Evolutionary conservation across 2,797 vertebrate genomes (phyloP), one percentile per base, ranked within the genome.

Genomic region (Astyanax mexicanus): DNA sequence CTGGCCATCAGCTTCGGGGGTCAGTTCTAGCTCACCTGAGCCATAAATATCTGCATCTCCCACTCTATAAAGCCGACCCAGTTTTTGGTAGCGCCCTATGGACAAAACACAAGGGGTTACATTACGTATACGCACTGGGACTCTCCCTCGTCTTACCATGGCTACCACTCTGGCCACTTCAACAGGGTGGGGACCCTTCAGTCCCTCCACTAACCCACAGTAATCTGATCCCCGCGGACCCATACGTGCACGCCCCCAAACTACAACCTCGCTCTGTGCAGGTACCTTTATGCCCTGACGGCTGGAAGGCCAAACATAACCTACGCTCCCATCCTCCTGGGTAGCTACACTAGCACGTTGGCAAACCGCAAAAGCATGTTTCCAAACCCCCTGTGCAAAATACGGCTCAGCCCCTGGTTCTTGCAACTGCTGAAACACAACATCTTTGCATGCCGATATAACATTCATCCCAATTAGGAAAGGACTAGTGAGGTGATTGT

Each of bases 401-500:
- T n/a, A n/a, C n/a, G n/a, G n/a, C n/a, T n/a, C n/a, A n/a, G n/a
- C n/a, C n/a, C n/a, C n/a, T n/a, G n/a, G n/a, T n/a, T n/a, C n/a
- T n/a, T n/a, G n/a, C n/a, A n/a, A n/a, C n/a, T 35, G 37, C 29
- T 52, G 38, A n/a, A 65, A 72, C 5, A 78, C 15, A 3, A 4
- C n/a, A 27, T 37, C 32, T 52, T 51, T 62, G 7, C 65, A 61
- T 0, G 23, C 25, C 11, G 25, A 25, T 17, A 74, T 29, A 12
- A 69, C 44, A 42, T 79, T 78, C 29, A 66, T 73, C 32, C 72
- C 57, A 42, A 70, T 13, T 1, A 79, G 45, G 6, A 74, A 44
- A 8, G 72, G 19, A 3, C 49, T 49, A 35, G 66, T 32, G 4
- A 35, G 37, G 65, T 37, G 51, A 4, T 57, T 12, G 25, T 74